Base-by-base conservation (phyloP, 1,140 invertebrate genomes). In the Diorhabda sublineata region DNA sequence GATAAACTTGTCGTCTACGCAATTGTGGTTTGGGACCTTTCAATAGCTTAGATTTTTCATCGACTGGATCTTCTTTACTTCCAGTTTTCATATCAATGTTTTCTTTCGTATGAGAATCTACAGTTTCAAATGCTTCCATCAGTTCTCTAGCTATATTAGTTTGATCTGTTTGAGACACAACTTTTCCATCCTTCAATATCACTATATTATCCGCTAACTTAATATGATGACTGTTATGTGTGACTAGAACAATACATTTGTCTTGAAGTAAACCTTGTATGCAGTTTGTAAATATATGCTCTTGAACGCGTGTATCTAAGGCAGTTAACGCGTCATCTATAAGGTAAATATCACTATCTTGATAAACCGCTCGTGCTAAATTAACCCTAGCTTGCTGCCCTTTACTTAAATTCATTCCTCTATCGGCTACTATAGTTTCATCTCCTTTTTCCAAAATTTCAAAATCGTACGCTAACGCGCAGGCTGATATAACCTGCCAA, bases 381-480 rank as follows among this genome's bases (percentile, higher is more conserved):
- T 93, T 95, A 4, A 98, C 91, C 75, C 96, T 87, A 0, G 96
- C 94, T 74, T 93, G 91, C 82, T 98, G 96, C 59, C 96, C 93
- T 43, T 92, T 93, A 74, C 90, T 93, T 3, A 94, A 80, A 43
- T 88, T 88, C 9, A 89, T 85, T 61, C 94, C 94, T 79, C 89
- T 85, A 75, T 96, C 94, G 52, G 92, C 92, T 4, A 96, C 89
- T n/a, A 92, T 81, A 0, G 92, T 94, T 72, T 87, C 84, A 75
- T 95, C 93, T 42, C 91, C 88, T 5, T 65, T 64, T 52, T 68
- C 69, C 11, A 75, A 71, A 5, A 59, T 62, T 41, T 69, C 66
- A 42, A 75, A 67, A 45, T 74, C 73, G 7, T 69, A 66, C 45
- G 68, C 61, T 7, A 74, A 61, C 7, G 69, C 73, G 47, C 73